Percentiles rank a stretch among this genome's conserved stretches.
These are phyloP conservation scores for Cisticola juncidis DNA, from an alignment of 2,113 vertebrate species.

Conservation along the genomic window DNA sequence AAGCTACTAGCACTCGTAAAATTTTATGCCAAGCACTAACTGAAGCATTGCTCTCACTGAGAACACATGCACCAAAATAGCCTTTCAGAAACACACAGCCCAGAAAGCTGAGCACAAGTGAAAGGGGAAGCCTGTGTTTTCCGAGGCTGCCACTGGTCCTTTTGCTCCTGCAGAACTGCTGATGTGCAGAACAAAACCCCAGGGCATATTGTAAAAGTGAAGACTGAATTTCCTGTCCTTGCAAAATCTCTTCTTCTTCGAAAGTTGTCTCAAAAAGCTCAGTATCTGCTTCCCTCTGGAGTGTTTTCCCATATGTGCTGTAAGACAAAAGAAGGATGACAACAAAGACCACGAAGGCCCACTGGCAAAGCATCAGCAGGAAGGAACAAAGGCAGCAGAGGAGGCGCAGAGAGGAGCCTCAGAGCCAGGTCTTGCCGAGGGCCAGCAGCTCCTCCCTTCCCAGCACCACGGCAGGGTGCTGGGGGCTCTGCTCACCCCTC, in stretches of 20 bases:
- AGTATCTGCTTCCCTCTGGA: not conserved
- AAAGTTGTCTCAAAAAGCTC: not conserved
- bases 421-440: not conserved
- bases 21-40: not conserved
- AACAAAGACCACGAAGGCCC: not conserved
- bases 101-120: not conserved
- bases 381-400: not conserved
- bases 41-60: not conserved
- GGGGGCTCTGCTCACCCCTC: not conserved
- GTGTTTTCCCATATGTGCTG: not conserved
- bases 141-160: not conserved
- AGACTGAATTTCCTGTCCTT: slow-evolving; percentile 1
- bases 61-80: not conserved
- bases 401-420: not conserved
- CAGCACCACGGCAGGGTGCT: not conserved
- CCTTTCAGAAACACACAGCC: not conserved
- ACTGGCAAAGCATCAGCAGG: not conserved
- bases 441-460: not conserved
- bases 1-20: not conserved
- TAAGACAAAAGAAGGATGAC: not conserved
- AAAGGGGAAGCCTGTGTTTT: not conserved
- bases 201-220: not conserved
- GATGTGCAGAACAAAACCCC: not conserved
- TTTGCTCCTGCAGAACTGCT: not conserved
- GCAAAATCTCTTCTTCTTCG: not conserved